These are phyloP conservation scores for Vidua chalybeata DNA, from an alignment of 2,113 vertebrate species.

Conservation along the genomic window DNA sequence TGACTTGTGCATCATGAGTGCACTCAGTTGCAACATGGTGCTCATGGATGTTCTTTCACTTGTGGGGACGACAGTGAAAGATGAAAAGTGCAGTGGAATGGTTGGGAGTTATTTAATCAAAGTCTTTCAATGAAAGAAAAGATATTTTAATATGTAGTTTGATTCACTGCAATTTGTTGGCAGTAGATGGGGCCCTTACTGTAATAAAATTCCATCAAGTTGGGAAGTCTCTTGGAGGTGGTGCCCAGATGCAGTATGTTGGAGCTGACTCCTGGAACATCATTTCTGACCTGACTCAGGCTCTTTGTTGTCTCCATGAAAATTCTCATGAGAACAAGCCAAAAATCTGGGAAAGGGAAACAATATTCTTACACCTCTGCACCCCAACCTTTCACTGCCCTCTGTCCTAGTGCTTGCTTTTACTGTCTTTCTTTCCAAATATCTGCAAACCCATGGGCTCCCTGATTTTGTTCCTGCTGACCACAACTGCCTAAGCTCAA, in stretches of 20 bases:
- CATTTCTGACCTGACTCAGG: not conserved
- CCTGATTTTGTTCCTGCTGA: not conserved
- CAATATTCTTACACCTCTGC: not conserved
- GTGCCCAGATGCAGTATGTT: not conserved
- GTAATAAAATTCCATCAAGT: not conserved
- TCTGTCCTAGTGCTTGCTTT: not conserved
- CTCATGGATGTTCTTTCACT: not conserved
- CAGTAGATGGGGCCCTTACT: conserved; percentile 65
- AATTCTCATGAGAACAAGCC: not conserved
- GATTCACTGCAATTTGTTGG: conserved; percentile 52
- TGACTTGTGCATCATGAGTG: not conserved
- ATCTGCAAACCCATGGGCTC: not conserved
- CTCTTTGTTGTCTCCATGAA: not conserved
- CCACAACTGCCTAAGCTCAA: fast-evolving
- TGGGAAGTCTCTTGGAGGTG: conserved; percentile 1
- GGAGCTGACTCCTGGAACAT: not conserved
- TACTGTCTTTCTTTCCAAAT: not conserved
- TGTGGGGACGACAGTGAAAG: not conserved
- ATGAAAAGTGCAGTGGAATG: not conserved
- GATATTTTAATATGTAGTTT: not conserved
- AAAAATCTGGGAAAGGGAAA: fast-evolving
- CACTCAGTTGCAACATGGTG: not conserved
- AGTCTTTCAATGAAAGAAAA: not conserved
- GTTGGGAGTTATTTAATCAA: not conserved
- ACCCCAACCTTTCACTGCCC: not conserved